A percentile compares a stretch with the other conserved stretches of the same genome.
These are phyloP conservation scores for Perodicticus potto DNA, from an alignment of 2,797 vertebrate genomes.

Conservation along the genomic window DNA sequence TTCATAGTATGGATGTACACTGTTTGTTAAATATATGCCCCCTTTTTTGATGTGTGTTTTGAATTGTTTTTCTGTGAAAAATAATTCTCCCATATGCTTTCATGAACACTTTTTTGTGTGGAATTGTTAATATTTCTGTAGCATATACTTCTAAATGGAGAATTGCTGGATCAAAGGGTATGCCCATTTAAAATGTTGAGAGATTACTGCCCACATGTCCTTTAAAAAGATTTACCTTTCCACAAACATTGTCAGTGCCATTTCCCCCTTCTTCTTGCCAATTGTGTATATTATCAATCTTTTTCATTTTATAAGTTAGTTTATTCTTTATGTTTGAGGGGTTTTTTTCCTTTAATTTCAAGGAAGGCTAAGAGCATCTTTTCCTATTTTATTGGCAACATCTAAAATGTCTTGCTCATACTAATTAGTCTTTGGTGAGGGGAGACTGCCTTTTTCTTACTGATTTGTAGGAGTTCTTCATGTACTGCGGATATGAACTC, in stretches of 20 bases:
- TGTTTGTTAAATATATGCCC: constrained; percentile 19
- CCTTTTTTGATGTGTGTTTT: not conserved
- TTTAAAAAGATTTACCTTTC: constrained; percentile 33
- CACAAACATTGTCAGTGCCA: not conserved
- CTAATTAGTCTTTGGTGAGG: not conserved
- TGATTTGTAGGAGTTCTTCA: constrained; percentile 1
- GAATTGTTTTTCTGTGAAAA: constrained; percentile 47
- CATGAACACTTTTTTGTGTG: not conserved
- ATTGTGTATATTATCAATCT: not conserved
- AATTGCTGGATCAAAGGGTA: not conserved
- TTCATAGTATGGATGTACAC: not conserved
- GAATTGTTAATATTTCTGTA: constrained; percentile 11
- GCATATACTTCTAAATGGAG: constrained; percentile 27
- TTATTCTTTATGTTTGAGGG: not conserved
- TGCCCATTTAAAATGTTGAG: not conserved
- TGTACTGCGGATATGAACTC: not conserved
- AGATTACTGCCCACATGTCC: not conserved
- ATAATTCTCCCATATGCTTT: constrained; percentile 2
- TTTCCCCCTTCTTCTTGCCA: not conserved
- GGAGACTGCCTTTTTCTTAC: not conserved
- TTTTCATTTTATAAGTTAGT: constrained; percentile 35
- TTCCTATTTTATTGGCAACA: not conserved
- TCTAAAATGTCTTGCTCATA: constrained; percentile 18
- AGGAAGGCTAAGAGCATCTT: constrained; percentile 6
- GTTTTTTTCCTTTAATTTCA: constrained; percentile 38